A percentile compares a stretch with the other conserved stretches of the same genome.
Evolutionary conservation across 2,113 vertebrate species (phyloP).

Genomic region (Melanotaenia duboulayi): DNA sequence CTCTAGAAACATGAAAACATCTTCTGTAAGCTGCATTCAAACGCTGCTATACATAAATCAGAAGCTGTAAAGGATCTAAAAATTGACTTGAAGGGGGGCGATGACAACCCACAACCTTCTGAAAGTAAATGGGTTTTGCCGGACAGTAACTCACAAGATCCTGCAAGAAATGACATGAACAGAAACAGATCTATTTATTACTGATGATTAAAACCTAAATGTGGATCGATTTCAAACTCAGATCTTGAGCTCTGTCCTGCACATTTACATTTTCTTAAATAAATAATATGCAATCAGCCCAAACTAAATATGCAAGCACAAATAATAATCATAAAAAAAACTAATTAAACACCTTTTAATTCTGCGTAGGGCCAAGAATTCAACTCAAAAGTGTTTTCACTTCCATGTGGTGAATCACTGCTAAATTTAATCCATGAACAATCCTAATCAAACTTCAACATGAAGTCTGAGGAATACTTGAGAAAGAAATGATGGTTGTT

Average conservation of each 20-base stretch:
- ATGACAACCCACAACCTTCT: neutral
- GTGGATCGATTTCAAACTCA: too few species aligned
- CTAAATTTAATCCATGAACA: neutral
- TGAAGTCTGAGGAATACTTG: neutral
- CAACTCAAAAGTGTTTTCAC: neutral
- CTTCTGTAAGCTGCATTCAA: neutral
- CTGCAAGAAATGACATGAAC: neutral
- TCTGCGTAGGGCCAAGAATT: neutral
- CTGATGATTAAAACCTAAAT: neutral
- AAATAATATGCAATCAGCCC: too few species aligned
- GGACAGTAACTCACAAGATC: neutral
- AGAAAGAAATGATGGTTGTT: neutral
- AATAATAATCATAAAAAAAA: too few species aligned
- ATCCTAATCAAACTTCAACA: constrained; percentile 15
- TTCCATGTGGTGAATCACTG: neutral
- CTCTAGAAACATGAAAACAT: constrained; percentile 3
- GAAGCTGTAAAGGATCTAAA: neutral
- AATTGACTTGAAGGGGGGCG: neutral
- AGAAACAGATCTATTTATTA: neutral
- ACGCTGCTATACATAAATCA: neutral
- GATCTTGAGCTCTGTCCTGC: too few species aligned
- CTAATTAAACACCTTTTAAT: neutral
- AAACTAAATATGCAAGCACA: too few species aligned
- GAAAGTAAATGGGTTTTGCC: neutral
- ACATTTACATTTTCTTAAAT: too few species aligned